A percentile compares a stretch with the other conserved stretches of the same genome.
phyloP scores from a whole-genome alignment of 2,888 invertebrate genomes.

The Acronicta aceris region DNA sequence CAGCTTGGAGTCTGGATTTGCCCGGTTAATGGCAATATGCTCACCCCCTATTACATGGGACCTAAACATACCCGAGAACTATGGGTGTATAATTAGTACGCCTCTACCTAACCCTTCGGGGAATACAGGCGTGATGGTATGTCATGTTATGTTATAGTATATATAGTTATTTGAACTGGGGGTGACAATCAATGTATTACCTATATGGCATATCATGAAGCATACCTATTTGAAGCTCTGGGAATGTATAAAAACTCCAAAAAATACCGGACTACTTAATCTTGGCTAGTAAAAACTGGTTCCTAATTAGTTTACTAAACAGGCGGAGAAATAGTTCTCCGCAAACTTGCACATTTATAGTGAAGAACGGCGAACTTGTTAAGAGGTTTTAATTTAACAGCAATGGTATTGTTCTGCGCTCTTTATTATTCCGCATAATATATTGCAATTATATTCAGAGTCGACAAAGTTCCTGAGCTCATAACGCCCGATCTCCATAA shows the following conservation, averaged over 20 bases:
- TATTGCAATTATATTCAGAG: slow-evolving; percentile 57
- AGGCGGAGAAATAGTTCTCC: slow-evolving; percentile 42
- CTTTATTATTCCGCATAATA: slow-evolving; percentile 45
- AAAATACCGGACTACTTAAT: slow-evolving; percentile 8
- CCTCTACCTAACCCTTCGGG: no score
- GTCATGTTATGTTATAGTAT: no score
- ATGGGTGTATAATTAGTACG: no score
- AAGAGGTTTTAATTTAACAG: slow-evolving; percentile 45
- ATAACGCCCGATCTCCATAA: slow-evolving; percentile 53
- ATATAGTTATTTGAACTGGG: no score
- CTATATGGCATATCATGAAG: no score
- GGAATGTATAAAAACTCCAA: background rate
- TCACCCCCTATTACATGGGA: no score
- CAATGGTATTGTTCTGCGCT: slow-evolving; percentile 32
- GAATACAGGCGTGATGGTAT: no score
- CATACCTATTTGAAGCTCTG: background rate
- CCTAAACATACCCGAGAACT: no score
- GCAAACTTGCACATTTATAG: slow-evolving; percentile 33
- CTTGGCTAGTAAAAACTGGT: slow-evolving; percentile 39
- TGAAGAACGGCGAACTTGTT: slow-evolving; percentile 39
- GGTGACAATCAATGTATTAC: no score
- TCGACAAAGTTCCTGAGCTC: slow-evolving; percentile 46
- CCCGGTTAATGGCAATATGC: no score
- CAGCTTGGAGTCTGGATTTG: no score
- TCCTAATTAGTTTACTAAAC: slow-evolving; percentile 39